Evolutionary conservation across 37 sponge, comb jelly and placozoan species (phyloP), one percentile per base, ranked within the genome.

Genomic region (Aplysina aerophoba): DNA sequence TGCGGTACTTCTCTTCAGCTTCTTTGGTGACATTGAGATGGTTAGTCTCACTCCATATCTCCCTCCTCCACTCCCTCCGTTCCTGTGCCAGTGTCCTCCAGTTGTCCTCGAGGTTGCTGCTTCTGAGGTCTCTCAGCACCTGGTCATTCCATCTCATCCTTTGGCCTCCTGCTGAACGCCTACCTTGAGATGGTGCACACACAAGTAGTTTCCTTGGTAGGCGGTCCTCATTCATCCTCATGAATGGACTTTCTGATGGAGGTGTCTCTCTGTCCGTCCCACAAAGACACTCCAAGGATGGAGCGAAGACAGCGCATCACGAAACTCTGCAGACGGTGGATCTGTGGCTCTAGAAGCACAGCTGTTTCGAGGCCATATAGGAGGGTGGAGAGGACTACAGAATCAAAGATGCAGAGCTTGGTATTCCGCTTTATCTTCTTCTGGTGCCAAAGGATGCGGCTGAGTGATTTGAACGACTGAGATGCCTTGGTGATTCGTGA

Each of bases 381-480:
- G 22, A 65, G 66, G 13, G 66, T 65, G 66, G 66, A 65, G 19
- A 65, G 13, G 27, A 65, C 66, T 65, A 65, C 66, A 11, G 66
- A 65, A 30, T 20, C 22, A 30, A 65, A 65, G 66, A 65, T 65
- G 27, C 66, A 30, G 19, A 65, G 66, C 22, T 65, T 65, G 13
- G 66, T 65, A 11, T 25, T 16, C 22, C 12, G 66, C 22, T 65
- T 65, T 11, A 65, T 65, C 66, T 65, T 65, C 22, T 20, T 65
- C 66, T 65, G 66, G 66, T 65, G 66, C 66, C 66, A 65, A 11
- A 65, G 22, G 66, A 65, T n/a, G n/a, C n/a, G n/a, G n/a, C n/a
- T n/a, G n/a, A n/a, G n/a, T n/a, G n/a, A n/a, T n/a, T n/a, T n/a
- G n/a, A n/a, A n/a, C n/a, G n/a, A n/a, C n/a, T n/a, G n/a, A n/a